These are phyloP conservation scores for Hippoglossus stenolepis DNA, from an alignment of 2,113 vertebrate species.

Conservation along the genomic window DNA sequence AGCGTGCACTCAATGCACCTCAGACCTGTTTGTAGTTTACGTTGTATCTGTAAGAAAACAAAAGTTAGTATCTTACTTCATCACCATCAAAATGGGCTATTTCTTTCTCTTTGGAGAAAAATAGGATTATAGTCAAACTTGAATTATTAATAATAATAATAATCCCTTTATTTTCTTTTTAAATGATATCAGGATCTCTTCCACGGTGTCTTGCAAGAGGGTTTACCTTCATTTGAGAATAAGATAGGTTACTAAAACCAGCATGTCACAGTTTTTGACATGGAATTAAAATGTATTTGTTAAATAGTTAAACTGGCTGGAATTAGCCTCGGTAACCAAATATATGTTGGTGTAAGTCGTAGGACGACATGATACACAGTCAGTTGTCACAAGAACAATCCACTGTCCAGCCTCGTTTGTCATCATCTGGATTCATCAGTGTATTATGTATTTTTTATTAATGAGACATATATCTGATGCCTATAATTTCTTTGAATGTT, in stretches of 20 bases:
- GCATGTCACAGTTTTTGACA: constrained; percentile 24
- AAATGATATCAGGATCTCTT: constrained; percentile 28
- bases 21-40: constrained; percentile 11
- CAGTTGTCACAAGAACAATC: constrained; percentile 40
- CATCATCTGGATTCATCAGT: constrained; percentile 44
- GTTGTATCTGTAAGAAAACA: constrained; percentile 44
- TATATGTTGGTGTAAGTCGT: constrained; percentile 33
- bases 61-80: background rate
- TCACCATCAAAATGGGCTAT: constrained; percentile 1
- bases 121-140: constrained; percentile 5
- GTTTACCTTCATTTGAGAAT: constrained; percentile 30
- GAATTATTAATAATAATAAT: background rate
- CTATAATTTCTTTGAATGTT: constrained; percentile 69
- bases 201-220: constrained; percentile 3
- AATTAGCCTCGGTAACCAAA: constrained; percentile 52
- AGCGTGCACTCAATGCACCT: constrained; percentile 3
- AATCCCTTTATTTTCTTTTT: constrained; percentile 11
- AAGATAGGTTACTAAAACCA: constrained; percentile 27
- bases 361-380: constrained; percentile 37
- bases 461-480: constrained; percentile 67
- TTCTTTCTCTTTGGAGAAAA: constrained; percentile 24
- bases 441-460: constrained; percentile 54
- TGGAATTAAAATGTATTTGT: constrained; percentile 21
- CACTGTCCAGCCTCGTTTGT: constrained; percentile 45
- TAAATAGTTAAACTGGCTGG: constrained; percentile 21